A percentile compares a stretch with the other conserved stretches of the same genome.
phyloP scores from a whole-genome alignment of 2,797 vertebrate genomes.

The Epinephelus awoara region DNA sequence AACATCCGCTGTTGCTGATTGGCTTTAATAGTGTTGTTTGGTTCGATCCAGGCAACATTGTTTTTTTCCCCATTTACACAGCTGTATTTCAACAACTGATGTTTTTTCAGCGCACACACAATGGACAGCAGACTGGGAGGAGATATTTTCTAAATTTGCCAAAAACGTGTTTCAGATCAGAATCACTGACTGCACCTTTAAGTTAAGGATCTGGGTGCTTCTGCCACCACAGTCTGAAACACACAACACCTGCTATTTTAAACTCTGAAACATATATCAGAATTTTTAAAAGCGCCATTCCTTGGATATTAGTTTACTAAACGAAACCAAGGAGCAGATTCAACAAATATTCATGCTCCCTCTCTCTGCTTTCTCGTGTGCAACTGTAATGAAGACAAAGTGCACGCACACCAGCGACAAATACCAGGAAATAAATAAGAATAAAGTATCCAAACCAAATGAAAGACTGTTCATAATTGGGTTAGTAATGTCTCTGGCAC shows the following conservation, averaged over 20 bases:
- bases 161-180: too few species aligned
- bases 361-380: conserved; percentile 49
- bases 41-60: too few species aligned
- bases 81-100: too few species aligned
- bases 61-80: too few species aligned
- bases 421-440: conserved; percentile 81
- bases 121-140: too few species aligned
- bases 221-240: not conserved
- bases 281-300: conserved; percentile 18
- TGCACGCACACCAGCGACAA: conserved; percentile 58
- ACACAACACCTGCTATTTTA: conserved; percentile 8
- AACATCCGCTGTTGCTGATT: too few species aligned
- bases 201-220: not conserved
- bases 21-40: too few species aligned
- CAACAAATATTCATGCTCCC: conserved; percentile 34
- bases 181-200: too few species aligned
- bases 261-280: not conserved
- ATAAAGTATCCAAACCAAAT: conserved; percentile 78
- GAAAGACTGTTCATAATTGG: conserved; percentile 82
- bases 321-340: conserved; percentile 34
- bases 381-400: conserved; percentile 75
- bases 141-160: too few species aligned
- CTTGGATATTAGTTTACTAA: conserved; percentile 11
- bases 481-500: conserved; percentile 84
- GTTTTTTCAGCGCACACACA: too few species aligned